These are phyloP conservation scores for Verasper variegatus DNA, from an alignment of 2,113 vertebrate species.

Conservation along the genomic window DNA sequence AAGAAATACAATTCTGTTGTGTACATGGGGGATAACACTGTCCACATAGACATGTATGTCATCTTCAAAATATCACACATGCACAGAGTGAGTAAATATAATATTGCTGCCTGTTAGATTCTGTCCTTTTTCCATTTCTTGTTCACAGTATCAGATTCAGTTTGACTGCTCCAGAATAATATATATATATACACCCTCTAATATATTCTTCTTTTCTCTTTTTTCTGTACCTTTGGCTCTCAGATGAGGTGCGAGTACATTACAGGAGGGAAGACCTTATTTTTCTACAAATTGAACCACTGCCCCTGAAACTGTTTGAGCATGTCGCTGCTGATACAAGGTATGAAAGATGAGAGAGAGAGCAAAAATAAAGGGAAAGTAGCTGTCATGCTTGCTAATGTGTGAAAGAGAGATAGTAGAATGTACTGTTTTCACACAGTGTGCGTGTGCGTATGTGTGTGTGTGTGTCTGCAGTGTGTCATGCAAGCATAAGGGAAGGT, in stretches of 20 bases:
- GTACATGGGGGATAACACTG: background rate
- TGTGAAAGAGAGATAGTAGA: conserved; percentile 22
- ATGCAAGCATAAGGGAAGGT: conserved; percentile 1
- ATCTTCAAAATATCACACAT: background rate
- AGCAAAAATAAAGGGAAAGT: conserved; percentile 19
- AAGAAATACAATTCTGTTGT: background rate
- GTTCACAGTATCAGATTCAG: background rate
- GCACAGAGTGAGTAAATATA: no score
- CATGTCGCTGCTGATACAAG: conserved; percentile 27
- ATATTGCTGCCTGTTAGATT: background rate
- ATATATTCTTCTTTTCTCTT: background rate
- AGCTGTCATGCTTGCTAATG: conserved; percentile 38
- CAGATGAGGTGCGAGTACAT: background rate
- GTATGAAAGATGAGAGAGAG: conserved; percentile 8
- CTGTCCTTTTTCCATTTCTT: background rate
- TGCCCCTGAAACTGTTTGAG: conserved; percentile 7
- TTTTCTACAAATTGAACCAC: conserved; percentile 11
- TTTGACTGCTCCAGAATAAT: background rate
- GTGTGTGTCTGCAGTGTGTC: background rate
- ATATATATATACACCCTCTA: background rate
- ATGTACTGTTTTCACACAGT: background rate
- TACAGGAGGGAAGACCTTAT: background rate
- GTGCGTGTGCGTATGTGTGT: background rate
- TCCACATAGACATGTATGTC: background rate
- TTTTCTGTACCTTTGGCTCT: background rate